A percentile compares a stretch with the other conserved stretches of the same genome.
Evolutionary conservation across 2,113 vertebrate genomes (phyloP).

Genomic region (Orycteropus afer): DNA sequence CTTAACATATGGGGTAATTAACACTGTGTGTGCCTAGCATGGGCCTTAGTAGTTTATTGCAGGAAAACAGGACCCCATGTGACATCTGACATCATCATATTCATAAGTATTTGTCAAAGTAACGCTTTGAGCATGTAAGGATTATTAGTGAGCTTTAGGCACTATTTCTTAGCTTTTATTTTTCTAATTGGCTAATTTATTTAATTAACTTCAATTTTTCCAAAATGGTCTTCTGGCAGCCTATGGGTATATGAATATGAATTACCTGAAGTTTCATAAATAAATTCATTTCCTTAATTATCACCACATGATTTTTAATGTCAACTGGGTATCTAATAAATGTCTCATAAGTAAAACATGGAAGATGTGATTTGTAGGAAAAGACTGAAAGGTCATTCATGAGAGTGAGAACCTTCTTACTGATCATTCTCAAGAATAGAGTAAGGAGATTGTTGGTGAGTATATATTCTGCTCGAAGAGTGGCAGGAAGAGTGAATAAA

Average conservation of each 20-base stretch:
- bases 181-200: not conserved
- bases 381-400: not conserved
- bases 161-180: constrained; percentile 12
- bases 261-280: not conserved
- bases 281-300: not conserved
- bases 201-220: not conserved
- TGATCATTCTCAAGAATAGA: not conserved
- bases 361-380: not conserved
- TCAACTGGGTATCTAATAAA: not conserved
- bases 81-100: not conserved
- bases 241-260: not conserved
- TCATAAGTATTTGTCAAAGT: not conserved
- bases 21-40: not conserved
- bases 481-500: not conserved
- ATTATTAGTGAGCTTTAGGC: not conserved
- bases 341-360: not conserved
- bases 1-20: not conserved
- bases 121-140: not conserved
- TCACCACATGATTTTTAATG: not conserved
- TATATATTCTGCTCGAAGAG: not conserved
- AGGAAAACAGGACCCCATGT: not conserved
- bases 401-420: not conserved
- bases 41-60: not conserved
- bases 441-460: constrained; percentile 9
- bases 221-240: not conserved